Evolutionary conservation across 2,797 vertebrate genomes (phyloP).

Genomic region (Phoxinus dragarum): DNA sequence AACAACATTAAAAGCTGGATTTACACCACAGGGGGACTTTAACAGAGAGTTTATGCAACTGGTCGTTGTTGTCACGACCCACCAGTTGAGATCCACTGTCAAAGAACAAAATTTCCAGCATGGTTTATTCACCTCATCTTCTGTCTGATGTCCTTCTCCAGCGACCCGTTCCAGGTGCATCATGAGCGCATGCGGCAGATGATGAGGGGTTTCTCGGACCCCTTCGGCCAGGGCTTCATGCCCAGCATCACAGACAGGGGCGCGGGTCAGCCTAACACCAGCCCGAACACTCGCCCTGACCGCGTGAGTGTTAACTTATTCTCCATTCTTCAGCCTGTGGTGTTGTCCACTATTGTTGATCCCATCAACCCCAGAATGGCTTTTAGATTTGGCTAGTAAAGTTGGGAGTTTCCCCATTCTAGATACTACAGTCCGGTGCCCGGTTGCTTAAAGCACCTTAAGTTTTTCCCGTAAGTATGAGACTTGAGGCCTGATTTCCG

Average conservation of each 20-base stretch:
- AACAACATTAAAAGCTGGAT: too few relatives aligned
- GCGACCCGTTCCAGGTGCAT: slow-evolving; percentile 88
- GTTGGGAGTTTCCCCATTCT: not conserved
- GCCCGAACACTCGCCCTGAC: slow-evolving; percentile 66
- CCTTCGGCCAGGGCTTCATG: slow-evolving; percentile 78
- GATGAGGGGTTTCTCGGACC: slow-evolving; percentile 88
- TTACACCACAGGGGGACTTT: too few relatives aligned
- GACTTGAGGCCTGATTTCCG: too few relatives aligned
- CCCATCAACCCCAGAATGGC: not conserved
- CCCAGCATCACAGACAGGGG: slow-evolving; percentile 76
- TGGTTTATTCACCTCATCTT: not conserved
- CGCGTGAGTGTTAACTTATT: slow-evolving; percentile 76
- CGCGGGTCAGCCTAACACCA: slow-evolving; percentile 62
- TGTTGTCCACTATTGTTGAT: not conserved
- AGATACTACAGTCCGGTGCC: not conserved
- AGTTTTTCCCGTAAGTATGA: too few relatives aligned
- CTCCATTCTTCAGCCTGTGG: not conserved
- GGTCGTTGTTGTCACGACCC: not conserved
- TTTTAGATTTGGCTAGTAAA: not conserved
- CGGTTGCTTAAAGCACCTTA: too few relatives aligned
- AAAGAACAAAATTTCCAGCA: not conserved
- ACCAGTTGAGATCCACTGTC: too few relatives aligned
- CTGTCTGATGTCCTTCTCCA: slow-evolving; percentile 64
- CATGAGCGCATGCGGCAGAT: slow-evolving; percentile 84
- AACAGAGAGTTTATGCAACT: not conserved